These are phyloP conservation scores for Rutpela maculata DNA, from an alignment of 2,888 invertebrate genomes.

Conservation along the genomic window DNA sequence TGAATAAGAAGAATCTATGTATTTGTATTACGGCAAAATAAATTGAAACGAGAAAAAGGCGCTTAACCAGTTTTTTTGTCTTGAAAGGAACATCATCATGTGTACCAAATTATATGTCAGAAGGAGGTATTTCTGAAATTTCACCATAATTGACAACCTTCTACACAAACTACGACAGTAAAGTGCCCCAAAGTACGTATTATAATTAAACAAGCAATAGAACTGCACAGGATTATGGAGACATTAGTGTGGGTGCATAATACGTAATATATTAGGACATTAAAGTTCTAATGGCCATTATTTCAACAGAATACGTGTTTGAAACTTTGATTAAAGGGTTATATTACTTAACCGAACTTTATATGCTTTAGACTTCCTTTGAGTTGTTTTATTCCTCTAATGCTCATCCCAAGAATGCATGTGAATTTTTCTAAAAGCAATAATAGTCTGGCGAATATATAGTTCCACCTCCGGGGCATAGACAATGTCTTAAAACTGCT, in stretches of 20 bases:
- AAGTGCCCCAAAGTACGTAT: not conserved
- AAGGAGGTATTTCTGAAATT: no score
- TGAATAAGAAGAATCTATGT: no score
- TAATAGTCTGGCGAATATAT: conserved; percentile 48
- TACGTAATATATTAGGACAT: conserved; percentile 15
- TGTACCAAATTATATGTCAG: no score
- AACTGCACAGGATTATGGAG: conserved; percentile 7
- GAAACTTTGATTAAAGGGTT: conserved; percentile 7
- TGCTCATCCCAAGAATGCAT: conserved; percentile 23
- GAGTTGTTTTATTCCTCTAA: conserved; percentile 12
- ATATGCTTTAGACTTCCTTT: not conserved
- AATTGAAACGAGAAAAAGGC: no score
- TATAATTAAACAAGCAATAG: conserved; percentile 15
- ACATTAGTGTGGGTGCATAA: conserved; percentile 18
- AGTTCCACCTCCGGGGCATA: conserved; percentile 45
- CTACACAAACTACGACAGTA: not conserved
- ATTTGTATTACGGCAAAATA: no score
- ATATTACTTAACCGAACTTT: conserved; percentile 6
- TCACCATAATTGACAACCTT: not conserved
- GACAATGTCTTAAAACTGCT: conserved; percentile 45
- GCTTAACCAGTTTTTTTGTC: no score
- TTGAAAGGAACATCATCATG: no score
- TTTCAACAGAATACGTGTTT: conserved; percentile 7
- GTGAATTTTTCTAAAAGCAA: conserved; percentile 39
- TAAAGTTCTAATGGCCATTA: conserved; percentile 15